Conservation (phyloP, 1,140 invertebrate species). For the Atta cephalotes region DNA sequence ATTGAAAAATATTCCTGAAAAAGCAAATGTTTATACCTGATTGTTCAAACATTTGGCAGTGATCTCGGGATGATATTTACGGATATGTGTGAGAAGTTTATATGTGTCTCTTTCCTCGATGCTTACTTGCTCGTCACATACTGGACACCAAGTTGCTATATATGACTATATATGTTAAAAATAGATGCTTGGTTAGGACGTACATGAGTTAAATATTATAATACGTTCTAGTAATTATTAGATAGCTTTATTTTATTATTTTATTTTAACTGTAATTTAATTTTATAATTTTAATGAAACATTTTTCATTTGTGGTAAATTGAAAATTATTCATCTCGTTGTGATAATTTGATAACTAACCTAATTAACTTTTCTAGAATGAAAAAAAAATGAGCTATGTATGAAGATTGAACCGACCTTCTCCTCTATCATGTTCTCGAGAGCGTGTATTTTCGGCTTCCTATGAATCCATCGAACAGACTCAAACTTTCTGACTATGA, state of each 20-base stretch:
- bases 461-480: constrained; percentile 26
- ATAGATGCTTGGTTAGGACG: background rate
- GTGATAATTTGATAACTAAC: background rate
- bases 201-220: background rate
- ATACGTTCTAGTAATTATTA: background rate
- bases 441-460: constrained; percentile 26
- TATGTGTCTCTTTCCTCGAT: constrained; percentile 62
- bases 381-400: background rate
- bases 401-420: constrained; percentile 31
- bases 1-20: constrained; percentile 5
- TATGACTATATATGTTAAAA: constrained; percentile 29
- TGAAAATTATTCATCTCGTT: background rate
- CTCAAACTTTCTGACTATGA: constrained; percentile 55
- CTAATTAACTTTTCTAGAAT: background rate
- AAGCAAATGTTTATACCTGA: constrained; percentile 29
- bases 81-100: constrained; percentile 60
- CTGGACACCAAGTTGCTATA: constrained; percentile 67
- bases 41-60: constrained; percentile 17
- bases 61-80: constrained; percentile 57
- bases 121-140: constrained; percentile 72
- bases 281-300: background rate
- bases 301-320: background rate
- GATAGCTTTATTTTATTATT: background rate
- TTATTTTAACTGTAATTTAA: background rate
- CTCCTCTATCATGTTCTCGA: constrained; percentile 51